Conservation (phyloP, 2,113 vertebrate species). For the Lichenostomus cassidix region DNA sequence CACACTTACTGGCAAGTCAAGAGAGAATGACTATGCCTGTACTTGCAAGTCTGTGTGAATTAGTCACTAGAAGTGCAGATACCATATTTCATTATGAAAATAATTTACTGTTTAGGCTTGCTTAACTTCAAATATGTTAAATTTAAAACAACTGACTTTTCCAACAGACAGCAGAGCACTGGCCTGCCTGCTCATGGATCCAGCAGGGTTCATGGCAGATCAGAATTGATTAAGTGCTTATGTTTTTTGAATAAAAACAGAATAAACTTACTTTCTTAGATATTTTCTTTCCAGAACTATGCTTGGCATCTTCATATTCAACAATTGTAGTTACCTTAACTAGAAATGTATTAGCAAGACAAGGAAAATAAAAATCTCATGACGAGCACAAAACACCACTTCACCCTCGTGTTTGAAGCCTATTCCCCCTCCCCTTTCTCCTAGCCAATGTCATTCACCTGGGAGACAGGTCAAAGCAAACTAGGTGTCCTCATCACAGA, state of each 20-base stretch:
- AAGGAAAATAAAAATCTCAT: background rate
- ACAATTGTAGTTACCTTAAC: constrained; percentile 72
- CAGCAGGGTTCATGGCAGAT: background rate
- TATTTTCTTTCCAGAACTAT: constrained; percentile 16
- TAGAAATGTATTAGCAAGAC: constrained; percentile 15
- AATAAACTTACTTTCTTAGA: constrained; percentile 60
- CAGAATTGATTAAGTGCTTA: background rate
- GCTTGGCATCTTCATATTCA: constrained; percentile 47
- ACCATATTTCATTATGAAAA: background rate
- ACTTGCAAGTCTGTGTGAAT: background rate
- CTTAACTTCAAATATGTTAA: background rate
- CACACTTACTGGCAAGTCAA: background rate
- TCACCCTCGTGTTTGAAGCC: background rate
- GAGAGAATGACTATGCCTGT: background rate
- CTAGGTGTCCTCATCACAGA: background rate
- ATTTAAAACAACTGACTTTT: background rate
- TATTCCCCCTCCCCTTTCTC: background rate
- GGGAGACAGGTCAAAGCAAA: background rate
- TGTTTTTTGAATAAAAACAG: background rate
- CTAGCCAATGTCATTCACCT: background rate
- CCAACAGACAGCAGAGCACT: background rate
- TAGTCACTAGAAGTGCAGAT: background rate
- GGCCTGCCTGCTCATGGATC: background rate
- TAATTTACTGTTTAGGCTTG: background rate
- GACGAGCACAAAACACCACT: background rate